phyloP scores from a whole-genome alignment of 2,113 vertebrate genomes.

The Noctilio leporinus region DNA sequence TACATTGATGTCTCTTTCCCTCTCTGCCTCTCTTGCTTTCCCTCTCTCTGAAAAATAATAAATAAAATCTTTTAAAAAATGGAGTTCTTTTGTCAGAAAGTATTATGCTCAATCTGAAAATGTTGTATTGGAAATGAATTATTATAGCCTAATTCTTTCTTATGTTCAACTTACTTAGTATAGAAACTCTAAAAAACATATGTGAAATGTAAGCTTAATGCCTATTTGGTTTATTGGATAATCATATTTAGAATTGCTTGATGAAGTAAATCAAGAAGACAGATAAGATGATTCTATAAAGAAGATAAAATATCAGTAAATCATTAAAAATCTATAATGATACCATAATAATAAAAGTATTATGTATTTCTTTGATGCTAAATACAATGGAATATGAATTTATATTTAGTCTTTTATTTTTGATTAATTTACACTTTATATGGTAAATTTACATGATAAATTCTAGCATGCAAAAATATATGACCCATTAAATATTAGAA shows the following conservation, averaged over 20 bases:
- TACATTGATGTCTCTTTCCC: too few species aligned
- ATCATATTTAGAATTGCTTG: background rate
- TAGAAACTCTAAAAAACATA: background rate
- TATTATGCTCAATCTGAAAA: background rate
- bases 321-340: background rate
- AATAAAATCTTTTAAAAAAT: too few species aligned
- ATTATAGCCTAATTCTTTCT: background rate
- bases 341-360: background rate
- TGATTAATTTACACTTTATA: background rate
- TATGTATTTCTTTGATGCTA: background rate
- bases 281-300: background rate
- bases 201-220: background rate
- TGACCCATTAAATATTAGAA: background rate
- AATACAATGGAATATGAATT: background rate
- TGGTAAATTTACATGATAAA: background rate
- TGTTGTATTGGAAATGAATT: background rate
- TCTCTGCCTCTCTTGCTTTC: too few species aligned
- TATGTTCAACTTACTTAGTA: background rate
- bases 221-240: background rate
- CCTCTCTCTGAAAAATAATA: too few species aligned
- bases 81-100: background rate
- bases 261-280: background rate
- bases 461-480: background rate
- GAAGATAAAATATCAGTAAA: background rate
- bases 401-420: slow-evolving; percentile 15